phyloP scores from a whole-genome alignment of 2,797 vertebrate species.

The Pipistrellus kuhlii region DNA sequence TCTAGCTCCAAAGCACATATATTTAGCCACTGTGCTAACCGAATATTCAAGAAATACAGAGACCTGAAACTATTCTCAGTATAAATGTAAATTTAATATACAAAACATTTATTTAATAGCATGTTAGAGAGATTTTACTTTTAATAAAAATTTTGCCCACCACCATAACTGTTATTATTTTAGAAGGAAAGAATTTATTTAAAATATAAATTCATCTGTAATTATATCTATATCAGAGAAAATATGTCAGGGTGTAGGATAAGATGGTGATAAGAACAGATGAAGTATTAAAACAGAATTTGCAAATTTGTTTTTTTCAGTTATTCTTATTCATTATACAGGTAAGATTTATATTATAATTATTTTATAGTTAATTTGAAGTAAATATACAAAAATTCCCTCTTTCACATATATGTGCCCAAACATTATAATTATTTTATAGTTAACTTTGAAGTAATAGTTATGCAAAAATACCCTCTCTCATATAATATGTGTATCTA shows the following conservation, averaged over 20 bases:
- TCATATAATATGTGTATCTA: not conserved
- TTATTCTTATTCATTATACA: not conserved
- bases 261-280: not conserved
- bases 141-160: not conserved
- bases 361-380: not conserved
- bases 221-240: not conserved
- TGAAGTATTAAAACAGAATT: not conserved
- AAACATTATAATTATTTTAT: not conserved
- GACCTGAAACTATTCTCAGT: not conserved
- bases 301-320: not conserved
- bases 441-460: not conserved
- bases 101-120: not conserved
- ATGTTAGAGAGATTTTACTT: not conserved
- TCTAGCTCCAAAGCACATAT: not conserved
- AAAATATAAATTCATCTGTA: not conserved
- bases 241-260: not conserved
- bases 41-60: not conserved
- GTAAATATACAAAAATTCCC: not conserved
- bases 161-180: not conserved
- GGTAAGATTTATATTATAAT: not conserved
- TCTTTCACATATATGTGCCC: not conserved
- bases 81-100: not conserved
- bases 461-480: not conserved
- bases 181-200: not conserved
- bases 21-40: accelerated